Evolutionary conservation across 2,797 vertebrate genomes (phyloP), one percentile per base, ranked within the genome.

Genomic region (Coregonus suidteri): DNA sequence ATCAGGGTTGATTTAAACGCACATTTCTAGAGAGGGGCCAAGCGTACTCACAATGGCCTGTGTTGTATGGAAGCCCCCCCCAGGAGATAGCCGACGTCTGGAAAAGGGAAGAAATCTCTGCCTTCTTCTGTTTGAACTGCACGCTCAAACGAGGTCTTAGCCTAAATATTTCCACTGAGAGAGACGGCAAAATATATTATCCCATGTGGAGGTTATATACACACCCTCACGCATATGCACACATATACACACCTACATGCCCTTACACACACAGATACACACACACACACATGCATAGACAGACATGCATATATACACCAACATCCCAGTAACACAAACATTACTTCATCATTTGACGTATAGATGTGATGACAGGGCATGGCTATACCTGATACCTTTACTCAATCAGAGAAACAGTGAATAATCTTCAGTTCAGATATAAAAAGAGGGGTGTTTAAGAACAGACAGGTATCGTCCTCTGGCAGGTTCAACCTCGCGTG

Each of bases 161-260:
- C 82, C 81, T 91, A 91, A 91, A 92, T 88, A 93, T 90, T 90
- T 91, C 85, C 74, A 89, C 74, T 67, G 67, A 81, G 75, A 87
- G 84, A 87, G 84, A 88, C 70, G 75, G 62, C 80, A 80, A 85
- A 90, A 90, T 84, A 83, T 87, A 83, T 87, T 89, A 85, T 86
- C 87, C 83, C 85, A 87, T 81, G 75, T 82, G 84, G 83, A 79
- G 78, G 77, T 83, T 82, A 81, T 47, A 59, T 65, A 64, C 67
- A 74, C 64, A 74, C 67, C 34, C 64, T 47, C 77, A 82, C 71
- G 71, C 76, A 78, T 62, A 82, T 73, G 53, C 34, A 75, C 69
- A 73, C 66, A 79, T 51, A 76, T 37, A 73, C 16, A 54, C 35
- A 74, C 47, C 18, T 7, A 69, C 47, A 41, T 1, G 56, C 34